Evolutionary conservation across 2,113 vertebrate species (phyloP).

Genomic region (Thunnus maccoyii): DNA sequence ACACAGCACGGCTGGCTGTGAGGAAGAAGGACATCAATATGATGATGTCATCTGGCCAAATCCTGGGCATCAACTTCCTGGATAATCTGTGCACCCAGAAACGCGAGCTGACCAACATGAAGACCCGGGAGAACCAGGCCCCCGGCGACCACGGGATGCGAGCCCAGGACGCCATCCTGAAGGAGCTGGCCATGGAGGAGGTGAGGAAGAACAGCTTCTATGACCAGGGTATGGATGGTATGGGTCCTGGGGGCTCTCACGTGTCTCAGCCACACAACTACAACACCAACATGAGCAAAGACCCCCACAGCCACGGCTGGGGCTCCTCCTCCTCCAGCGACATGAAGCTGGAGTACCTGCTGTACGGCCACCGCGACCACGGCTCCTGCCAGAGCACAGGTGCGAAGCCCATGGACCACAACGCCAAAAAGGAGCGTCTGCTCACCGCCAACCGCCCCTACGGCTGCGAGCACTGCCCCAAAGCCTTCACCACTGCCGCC

Average conservation of each 20-base stretch:
- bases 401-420: slow-evolving; percentile 92
- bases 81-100: slow-evolving; percentile 97
- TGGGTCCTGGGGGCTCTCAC: slow-evolving; percentile 93
- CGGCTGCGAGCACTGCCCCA: slow-evolving; percentile 97
- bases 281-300: slow-evolving; percentile 91
- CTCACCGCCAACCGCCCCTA: slow-evolving; percentile 96
- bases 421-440: slow-evolving; percentile 94
- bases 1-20: slow-evolving; percentile 93
- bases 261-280: slow-evolving; percentile 93
- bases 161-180: slow-evolving; percentile 97
- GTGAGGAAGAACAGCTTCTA: slow-evolving; percentile 98
- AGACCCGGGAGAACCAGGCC: slow-evolving; percentile 90
- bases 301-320: slow-evolving; percentile 85
- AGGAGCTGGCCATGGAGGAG: slow-evolving; percentile 96
- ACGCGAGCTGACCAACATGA: slow-evolving; percentile 93
- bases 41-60: slow-evolving; percentile 97
- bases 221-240: slow-evolving; percentile 96
- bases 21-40: slow-evolving; percentile 96
- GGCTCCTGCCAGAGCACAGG: slow-evolving; percentile 91
- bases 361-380: slow-evolving; percentile 97
- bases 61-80: slow-evolving; percentile 94
- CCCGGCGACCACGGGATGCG: slow-evolving; percentile 96
- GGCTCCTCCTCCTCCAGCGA: slow-evolving; percentile 86
- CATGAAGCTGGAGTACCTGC: slow-evolving; percentile 98
- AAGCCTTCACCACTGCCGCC: slow-evolving; percentile 97